Percentiles rank a stretch among this genome's conserved stretches.
Conservation (phyloP, 1,140 invertebrate genomes). For the Drosophila fuyamai region DNA sequence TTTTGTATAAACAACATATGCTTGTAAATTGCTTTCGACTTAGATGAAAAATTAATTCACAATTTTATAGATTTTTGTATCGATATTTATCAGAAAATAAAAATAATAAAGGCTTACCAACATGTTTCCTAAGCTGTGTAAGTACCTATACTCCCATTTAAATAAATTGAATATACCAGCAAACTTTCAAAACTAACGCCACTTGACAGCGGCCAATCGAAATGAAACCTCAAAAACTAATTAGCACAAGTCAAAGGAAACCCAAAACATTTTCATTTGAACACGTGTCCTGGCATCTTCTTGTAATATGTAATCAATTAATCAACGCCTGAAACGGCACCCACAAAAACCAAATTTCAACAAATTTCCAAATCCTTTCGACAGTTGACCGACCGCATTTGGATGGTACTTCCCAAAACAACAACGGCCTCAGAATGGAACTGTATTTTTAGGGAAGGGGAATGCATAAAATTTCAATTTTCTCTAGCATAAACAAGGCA, state of each 20-base stretch:
- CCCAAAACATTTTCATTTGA: slow-evolving; percentile 24
- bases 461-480: slow-evolving; percentile 77
- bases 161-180: background rate
- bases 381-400: slow-evolving; percentile 63
- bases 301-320: slow-evolving; percentile 58
- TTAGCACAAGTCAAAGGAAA: slow-evolving; percentile 56
- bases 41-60: no score
- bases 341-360: slow-evolving; percentile 53
- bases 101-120: no score
- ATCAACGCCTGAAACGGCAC: slow-evolving; percentile 57
- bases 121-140: no score
- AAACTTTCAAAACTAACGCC: slow-evolving; percentile 21
- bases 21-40: no score
- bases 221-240: slow-evolving; percentile 71
- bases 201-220: slow-evolving; percentile 8
- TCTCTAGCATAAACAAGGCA: slow-evolving; percentile 57
- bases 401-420: slow-evolving; percentile 39
- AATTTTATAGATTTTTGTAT: background rate
- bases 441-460: slow-evolving; percentile 10
- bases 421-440: slow-evolving; percentile 21
- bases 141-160: background rate
- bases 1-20: no score
- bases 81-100: no score
- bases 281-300: slow-evolving; percentile 17
- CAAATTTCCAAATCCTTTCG: slow-evolving; percentile 71